phyloP scores from a whole-genome alignment of 2,888 invertebrate species.

The Minunthozetes semirufus region DNA sequence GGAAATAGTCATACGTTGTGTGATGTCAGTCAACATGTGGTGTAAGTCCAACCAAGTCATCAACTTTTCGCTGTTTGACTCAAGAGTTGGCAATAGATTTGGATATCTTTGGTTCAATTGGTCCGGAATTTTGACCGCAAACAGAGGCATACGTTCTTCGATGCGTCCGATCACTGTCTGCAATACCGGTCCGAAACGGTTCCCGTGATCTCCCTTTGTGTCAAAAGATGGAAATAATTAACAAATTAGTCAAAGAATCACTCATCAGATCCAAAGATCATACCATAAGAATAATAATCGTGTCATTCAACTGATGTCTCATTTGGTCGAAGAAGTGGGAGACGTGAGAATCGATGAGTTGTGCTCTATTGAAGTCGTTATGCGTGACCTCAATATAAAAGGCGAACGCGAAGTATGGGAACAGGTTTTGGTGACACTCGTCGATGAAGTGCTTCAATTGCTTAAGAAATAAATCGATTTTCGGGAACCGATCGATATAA shows the following conservation, averaged over 20 bases:
- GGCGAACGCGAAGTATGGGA: slow-evolving; percentile 34
- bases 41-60: slow-evolving; percentile 37
- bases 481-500: slow-evolving; percentile 31
- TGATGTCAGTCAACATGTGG: slow-evolving; percentile 28
- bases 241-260: background rate
- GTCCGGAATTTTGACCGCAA: slow-evolving; percentile 43
- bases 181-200: slow-evolving; percentile 48
- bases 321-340: slow-evolving; percentile 34
- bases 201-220: slow-evolving; percentile 47
- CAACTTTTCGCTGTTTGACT: slow-evolving; percentile 32
- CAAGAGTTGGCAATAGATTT: slow-evolving; percentile 26
- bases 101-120: slow-evolving; percentile 25
- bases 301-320: slow-evolving; percentile 21
- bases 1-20: slow-evolving; percentile 22
- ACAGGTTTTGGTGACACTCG: background rate
- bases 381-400: slow-evolving; percentile 39
- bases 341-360: slow-evolving; percentile 34
- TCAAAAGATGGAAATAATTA: background rate
- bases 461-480: slow-evolving; percentile 33
- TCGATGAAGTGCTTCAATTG: slow-evolving; percentile 32
- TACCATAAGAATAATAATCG: slow-evolving; percentile 36
- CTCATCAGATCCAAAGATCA: background rate
- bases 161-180: slow-evolving; percentile 48
- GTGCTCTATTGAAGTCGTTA: slow-evolving; percentile 37
- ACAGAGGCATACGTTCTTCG: slow-evolving; percentile 49